These are phyloP conservation scores for Betta splendens DNA, from an alignment of 2,797 vertebrate genomes.

Conservation along the genomic window DNA sequence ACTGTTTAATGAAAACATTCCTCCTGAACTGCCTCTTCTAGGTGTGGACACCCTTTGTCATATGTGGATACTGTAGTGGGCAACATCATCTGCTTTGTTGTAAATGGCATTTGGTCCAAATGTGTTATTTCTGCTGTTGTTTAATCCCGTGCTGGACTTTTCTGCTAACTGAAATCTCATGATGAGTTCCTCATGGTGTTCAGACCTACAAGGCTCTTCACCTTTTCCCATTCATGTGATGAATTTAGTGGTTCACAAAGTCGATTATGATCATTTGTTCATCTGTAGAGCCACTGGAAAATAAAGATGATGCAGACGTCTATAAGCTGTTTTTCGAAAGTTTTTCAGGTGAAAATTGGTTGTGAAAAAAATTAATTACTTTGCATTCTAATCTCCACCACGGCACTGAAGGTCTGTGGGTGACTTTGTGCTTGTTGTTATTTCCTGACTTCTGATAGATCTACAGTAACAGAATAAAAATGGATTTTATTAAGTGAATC, in stretches of 20 bases:
- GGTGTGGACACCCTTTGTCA: conserved; percentile 29
- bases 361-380: conserved; percentile 50
- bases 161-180: no score
- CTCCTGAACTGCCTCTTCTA: no score
- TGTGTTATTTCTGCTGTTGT: conserved; percentile 21
- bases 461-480: conserved; percentile 25
- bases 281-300: conserved; percentile 7
- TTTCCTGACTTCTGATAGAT: conserved; percentile 44
- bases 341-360: conserved; percentile 46
- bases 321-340: no score
- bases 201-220: conserved; percentile 31
- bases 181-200: conserved; percentile 39
- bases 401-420: conserved; percentile 37
- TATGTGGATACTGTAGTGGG: conserved; percentile 20
- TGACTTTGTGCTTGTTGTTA: conserved; percentile 42
- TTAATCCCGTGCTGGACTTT: conserved; percentile 26
- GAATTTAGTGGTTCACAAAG: conserved; percentile 39
- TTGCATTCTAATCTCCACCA: conserved; percentile 55
- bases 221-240: conserved; percentile 39
- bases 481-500: conserved; percentile 7
- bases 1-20: conserved; percentile 50
- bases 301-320: conserved; percentile 31
- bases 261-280: conserved; percentile 50
- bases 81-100: conserved; percentile 25
- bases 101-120: conserved; percentile 5